Conservation (phyloP, 2,888 invertebrate genomes). For the Byasa hedistus region DNA sequence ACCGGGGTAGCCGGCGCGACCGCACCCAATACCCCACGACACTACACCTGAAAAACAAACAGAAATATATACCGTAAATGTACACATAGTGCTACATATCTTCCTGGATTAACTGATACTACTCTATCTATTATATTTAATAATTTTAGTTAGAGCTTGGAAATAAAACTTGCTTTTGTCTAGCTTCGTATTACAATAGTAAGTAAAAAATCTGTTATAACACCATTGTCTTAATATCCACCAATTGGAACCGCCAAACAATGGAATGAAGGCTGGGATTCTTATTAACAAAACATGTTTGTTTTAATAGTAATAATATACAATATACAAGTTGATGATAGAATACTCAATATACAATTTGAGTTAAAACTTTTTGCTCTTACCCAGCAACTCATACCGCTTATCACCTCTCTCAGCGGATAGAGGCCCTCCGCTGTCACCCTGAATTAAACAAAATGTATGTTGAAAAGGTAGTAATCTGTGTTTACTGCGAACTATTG, state of each 20-base stretch:
- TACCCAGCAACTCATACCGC: constrained; percentile 88
- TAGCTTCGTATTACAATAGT: not conserved
- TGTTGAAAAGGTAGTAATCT: no score
- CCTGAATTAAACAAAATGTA: constrained; percentile 69
- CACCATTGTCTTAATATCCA: not conserved
- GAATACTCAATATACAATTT: not conserved
- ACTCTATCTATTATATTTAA: not conserved
- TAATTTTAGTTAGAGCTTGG: not conserved
- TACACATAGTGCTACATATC: not conserved
- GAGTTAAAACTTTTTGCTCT: constrained; percentile 32
- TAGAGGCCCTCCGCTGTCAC: constrained; percentile 90
- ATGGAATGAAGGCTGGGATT: not conserved
- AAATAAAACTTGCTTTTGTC: not conserved
- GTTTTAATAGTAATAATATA: no score
- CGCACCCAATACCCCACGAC: constrained; percentile 95
- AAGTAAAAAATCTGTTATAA: not conserved
- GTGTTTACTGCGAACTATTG: no score
- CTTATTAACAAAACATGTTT: no score
- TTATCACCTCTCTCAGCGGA: constrained; percentile 83
- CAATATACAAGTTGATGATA: no score
- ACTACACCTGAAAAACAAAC: constrained; percentile 81
- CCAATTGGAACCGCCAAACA: not conserved
- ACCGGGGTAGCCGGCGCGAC: constrained; percentile 90
- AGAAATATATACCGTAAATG: not conserved
- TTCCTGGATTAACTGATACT: no score